Evolutionary conservation across 2,888 invertebrate species (phyloP), one percentile per base, ranked within the genome.

Genomic region (Unio delphinus): DNA sequence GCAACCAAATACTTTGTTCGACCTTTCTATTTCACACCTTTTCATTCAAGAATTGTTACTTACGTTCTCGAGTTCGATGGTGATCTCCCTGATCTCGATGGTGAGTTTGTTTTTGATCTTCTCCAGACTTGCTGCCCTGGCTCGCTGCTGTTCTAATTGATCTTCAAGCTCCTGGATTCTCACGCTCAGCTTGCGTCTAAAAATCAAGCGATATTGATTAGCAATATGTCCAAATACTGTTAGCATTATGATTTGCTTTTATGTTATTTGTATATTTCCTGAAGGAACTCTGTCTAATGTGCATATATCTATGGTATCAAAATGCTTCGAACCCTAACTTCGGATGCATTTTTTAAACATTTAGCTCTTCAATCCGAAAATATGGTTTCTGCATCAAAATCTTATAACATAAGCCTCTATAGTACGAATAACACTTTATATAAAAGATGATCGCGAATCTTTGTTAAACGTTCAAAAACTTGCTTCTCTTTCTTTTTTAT

Each of bases 81-180:
- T 99, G 90, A 99, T 94, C 73, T 99, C 95, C 91, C 98, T 98
- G 81, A 99, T 96, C 93, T 99, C 99, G 88, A 96, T 96, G 91
- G 97, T 96, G 81, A 99, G 94, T 82, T 98, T 96, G 81, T 96
- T 96, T 93, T 99, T 99, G 92, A 97, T 97, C 92, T 99, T 99
- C 92, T 99, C 99, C 72, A 91, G 97, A 93, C 90, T 90, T 92
- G 94, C 95, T 91, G 96, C 93, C 93, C 97, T 97, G 84, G 94
- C 95, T 86, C 98, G 93, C 89, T 98, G 94, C 80, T 95, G 94
- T 91, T 98, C 98, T 88, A 98, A 96, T 91, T 97, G 96, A 91
- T 99, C 99, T 91, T 99, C 99, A 90, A 98, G 95, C 90, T 99
- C 98, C 57, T 81, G 81, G 78, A 90, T 86, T 68, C 88, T 87